Evolutionary conservation across 2,113 vertebrate genomes (phyloP).

Genomic region (Alligator sinensis): DNA sequence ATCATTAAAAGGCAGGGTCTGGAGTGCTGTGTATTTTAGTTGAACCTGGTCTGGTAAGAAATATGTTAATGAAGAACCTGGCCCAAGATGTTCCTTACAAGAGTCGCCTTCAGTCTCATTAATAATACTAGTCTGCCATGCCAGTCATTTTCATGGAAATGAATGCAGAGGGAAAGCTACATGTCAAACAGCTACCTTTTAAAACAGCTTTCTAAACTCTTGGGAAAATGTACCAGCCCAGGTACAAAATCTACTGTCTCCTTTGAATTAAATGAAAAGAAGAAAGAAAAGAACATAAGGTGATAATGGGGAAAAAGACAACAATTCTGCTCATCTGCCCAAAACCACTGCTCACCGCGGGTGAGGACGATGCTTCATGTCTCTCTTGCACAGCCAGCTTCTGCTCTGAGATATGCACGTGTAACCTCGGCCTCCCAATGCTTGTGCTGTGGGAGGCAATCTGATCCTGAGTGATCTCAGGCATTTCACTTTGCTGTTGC

Average conservation of each 20-base stretch:
- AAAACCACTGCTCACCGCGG: not conserved
- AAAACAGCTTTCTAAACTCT: not conserved
- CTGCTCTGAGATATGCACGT: rapidly evolving
- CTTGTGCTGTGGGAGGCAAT: not conserved
- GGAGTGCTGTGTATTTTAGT: slow-evolving; percentile 17
- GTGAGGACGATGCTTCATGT: not conserved
- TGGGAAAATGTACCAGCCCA: not conserved
- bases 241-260: not conserved
- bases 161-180: not conserved
- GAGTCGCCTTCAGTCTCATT: not conserved
- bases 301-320: not conserved
- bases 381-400: not conserved
- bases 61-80: not conserved
- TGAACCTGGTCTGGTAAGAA: not conserved
- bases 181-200: not conserved
- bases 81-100: not conserved
- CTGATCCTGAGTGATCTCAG: not conserved
- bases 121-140: not conserved
- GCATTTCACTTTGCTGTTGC: not conserved
- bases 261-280: not conserved
- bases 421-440: not conserved
- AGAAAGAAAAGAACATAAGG: too few species aligned
- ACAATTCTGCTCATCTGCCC: not conserved
- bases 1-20: slow-evolving; percentile 1
- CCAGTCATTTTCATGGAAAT: not conserved